phyloP scores from a whole-genome alignment of 2,797 vertebrate genomes.

The Chaetodon trifasciatus region DNA sequence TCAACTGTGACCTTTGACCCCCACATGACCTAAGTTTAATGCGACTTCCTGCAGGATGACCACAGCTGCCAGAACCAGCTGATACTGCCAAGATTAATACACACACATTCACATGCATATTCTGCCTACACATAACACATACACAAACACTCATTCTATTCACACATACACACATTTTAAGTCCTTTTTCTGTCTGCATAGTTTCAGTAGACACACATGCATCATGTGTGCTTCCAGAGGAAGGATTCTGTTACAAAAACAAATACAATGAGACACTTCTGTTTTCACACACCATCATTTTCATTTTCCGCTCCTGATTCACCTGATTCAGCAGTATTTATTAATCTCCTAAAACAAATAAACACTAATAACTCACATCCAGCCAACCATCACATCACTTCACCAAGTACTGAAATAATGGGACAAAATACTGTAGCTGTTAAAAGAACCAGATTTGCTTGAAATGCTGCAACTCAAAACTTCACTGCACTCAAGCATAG shows the following conservation, averaged over 20 bases:
- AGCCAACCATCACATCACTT: constrained; percentile 25
- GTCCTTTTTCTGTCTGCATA: neutral
- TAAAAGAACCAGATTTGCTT: neutral
- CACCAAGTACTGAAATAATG: neutral
- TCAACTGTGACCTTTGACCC: constrained; percentile 49
- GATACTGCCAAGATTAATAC: constrained; percentile 63
- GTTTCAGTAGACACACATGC: constrained; percentile 17
- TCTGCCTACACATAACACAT: constrained; percentile 9
- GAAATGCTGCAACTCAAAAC: neutral
- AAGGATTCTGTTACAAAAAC: constrained; percentile 51
- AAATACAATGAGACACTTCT: constrained; percentile 39
- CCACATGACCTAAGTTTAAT: constrained; percentile 35
- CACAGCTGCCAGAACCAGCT: constrained; percentile 45
- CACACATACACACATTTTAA: neutral
- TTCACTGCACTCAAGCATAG: neutral
- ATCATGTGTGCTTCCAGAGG: constrained; percentile 35
- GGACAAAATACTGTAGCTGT: neutral
- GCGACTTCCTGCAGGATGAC: constrained; percentile 63
- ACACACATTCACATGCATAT: constrained; percentile 18
- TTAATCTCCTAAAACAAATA: constrained; percentile 51
- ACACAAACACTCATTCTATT: neutral
- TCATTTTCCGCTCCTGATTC: constrained; percentile 36
- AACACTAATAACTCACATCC: constrained; percentile 23
- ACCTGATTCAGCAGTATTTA: constrained; percentile 45
- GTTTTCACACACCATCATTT: constrained; percentile 32